phyloP scores from a whole-genome alignment of 2,113 vertebrate genomes.

The Nyctibius bracteatus region DNA sequence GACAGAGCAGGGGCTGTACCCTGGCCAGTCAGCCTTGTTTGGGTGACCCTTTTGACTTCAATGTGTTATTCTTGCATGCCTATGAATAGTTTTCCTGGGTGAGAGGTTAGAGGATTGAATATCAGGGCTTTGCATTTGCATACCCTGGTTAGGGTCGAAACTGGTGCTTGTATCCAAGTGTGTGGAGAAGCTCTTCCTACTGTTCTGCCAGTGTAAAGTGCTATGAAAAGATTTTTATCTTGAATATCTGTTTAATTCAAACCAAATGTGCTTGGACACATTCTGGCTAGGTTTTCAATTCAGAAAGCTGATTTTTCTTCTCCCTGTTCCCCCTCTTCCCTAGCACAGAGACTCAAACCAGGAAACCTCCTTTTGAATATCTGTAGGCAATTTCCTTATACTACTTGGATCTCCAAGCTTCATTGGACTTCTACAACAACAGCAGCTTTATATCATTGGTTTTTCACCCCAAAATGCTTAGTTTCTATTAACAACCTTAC shows the following conservation, averaged over 20 bases:
- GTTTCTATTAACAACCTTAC: conserved; percentile 51
- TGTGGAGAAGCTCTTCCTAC: neutral
- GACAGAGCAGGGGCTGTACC: neutral
- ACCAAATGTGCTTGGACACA: neutral
- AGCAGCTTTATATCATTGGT: neutral
- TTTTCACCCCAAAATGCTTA: conserved; percentile 33
- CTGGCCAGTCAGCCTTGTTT: neutral
- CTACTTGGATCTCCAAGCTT: neutral
- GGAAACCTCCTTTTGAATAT: neutral
- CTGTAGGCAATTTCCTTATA: neutral
- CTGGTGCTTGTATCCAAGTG: neutral
- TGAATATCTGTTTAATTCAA: neutral
- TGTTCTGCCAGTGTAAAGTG: neutral
- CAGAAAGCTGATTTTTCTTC: neutral
- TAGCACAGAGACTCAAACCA: neutral
- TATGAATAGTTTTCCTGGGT: neutral
- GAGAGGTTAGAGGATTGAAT: neutral
- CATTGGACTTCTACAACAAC: neutral
- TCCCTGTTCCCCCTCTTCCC: neutral
- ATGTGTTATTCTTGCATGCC: neutral
- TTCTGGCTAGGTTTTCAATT: conserved; percentile 4
- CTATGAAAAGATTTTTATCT: neutral
- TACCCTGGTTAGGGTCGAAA: neutral
- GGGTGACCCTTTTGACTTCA: neutral
- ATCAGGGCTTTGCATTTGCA: neutral